These are phyloP conservation scores for Chloroclysta siterata DNA, from an alignment of 2,888 invertebrate species.

Conservation along the genomic window DNA sequence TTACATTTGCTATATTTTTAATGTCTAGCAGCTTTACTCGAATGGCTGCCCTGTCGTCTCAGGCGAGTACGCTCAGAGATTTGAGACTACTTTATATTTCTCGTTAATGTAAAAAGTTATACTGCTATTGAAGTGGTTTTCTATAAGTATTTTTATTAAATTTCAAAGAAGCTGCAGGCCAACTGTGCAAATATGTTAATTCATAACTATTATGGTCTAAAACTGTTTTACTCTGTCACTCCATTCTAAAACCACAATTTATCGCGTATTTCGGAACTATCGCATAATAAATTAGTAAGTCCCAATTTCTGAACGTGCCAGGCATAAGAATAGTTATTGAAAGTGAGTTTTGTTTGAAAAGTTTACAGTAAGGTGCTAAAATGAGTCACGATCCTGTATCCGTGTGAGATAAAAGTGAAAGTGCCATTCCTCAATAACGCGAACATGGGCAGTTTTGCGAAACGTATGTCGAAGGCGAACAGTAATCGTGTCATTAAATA, in stretches of 20 bases:
- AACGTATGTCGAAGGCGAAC: conserved; percentile 53
- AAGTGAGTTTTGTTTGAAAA: conserved; percentile 29
- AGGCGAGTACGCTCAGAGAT: neutral
- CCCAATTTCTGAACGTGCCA: conserved; percentile 15
- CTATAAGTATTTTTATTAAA: neutral
- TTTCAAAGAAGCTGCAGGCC: too few species aligned
- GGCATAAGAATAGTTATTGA: conserved; percentile 20
- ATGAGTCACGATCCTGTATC: conserved; percentile 36
- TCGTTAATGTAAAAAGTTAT: neutral
- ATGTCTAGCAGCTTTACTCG: conserved; percentile 18
- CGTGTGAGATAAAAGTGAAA: conserved; percentile 48
- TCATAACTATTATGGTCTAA: neutral
- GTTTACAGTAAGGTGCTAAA: conserved; percentile 22
- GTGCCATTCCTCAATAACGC: conserved; percentile 47
- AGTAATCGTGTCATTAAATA: conserved; percentile 56
- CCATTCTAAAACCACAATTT: neutral
- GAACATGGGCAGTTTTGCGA: conserved; percentile 48
- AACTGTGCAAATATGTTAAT: neutral
- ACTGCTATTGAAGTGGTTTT: neutral
- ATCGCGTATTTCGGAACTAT: neutral
- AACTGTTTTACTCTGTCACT: neutral
- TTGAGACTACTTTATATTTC: neutral
- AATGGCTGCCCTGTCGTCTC: conserved; percentile 15
- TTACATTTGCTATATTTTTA: conserved; percentile 15
- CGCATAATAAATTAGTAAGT: neutral